Conservation (phyloP, 1,140 invertebrate genomes). For the Heliconius congener region DNA sequence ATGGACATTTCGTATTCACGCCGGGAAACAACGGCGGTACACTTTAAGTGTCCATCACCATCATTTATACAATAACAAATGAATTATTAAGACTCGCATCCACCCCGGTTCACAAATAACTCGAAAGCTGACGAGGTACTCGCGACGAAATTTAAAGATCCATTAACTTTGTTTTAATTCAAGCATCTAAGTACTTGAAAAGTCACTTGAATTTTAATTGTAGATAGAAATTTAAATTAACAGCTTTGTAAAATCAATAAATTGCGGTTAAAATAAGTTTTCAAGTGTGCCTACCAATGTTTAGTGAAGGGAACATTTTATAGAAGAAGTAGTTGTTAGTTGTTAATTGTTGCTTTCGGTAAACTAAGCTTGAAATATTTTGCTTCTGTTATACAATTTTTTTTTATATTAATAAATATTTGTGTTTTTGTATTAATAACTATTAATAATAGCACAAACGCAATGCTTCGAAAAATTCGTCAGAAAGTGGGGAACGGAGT, state of each 20-base stretch:
- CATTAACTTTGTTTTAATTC: slow-evolving; percentile 50
- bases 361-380: background rate
- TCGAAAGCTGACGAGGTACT: slow-evolving; percentile 37
- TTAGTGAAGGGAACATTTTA: background rate
- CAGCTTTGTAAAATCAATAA: slow-evolving; percentile 12
- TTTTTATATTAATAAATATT: background rate
- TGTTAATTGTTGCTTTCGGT: background rate
- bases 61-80: slow-evolving; percentile 70
- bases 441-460: no score
- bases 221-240: slow-evolving; percentile 40
- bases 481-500: no score
- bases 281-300: background rate
- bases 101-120: slow-evolving; percentile 40
- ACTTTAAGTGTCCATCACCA: slow-evolving; percentile 56
- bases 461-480: no score
- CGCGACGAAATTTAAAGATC: slow-evolving; percentile 37
- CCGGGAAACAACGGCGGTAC: slow-evolving; percentile 42
- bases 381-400: background rate
- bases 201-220: slow-evolving; percentile 41
- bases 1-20: slow-evolving; percentile 61
- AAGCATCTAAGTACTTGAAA: slow-evolving; percentile 39
- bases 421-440: background rate
- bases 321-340: background rate
- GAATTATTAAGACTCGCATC: slow-evolving; percentile 58
- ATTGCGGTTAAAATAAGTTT: slow-evolving; percentile 4